These are phyloP conservation scores for Dorcus parallelipipedus DNA, from an alignment of 2,888 invertebrate genomes.

Conservation along the genomic window DNA sequence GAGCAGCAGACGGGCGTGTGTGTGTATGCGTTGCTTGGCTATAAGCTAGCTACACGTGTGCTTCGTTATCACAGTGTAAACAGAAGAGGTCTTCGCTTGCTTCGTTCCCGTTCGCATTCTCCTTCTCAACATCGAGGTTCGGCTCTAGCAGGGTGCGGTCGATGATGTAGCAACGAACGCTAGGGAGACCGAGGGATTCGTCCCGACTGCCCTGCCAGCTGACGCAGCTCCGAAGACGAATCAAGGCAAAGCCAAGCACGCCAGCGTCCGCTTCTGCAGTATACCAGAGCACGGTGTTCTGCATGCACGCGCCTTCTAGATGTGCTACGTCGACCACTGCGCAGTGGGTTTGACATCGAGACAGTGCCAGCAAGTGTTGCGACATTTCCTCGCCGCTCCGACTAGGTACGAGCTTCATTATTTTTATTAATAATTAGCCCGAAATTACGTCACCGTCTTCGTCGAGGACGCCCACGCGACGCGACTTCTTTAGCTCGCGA, in stretches of 20 bases:
- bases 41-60: too few relatives aligned
- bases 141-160: constrained; percentile 24
- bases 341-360: neutral
- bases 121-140: neutral
- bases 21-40: too few relatives aligned
- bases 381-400: neutral
- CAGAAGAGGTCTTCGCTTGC: too few relatives aligned
- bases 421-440: neutral
- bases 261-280: constrained; percentile 25
- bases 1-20: too few relatives aligned
- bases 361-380: neutral
- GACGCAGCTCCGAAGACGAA: constrained; percentile 28
- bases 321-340: constrained; percentile 2
- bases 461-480: too few relatives aligned
- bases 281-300: constrained; percentile 15
- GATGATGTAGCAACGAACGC: constrained; percentile 18
- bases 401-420: neutral
- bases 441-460: neutral
- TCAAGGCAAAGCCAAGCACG: constrained; percentile 17
- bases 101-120: too few relatives aligned
- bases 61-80: too few relatives aligned
- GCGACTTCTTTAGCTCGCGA: too few relatives aligned
- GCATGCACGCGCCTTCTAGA: constrained; percentile 20
- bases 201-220: constrained; percentile 27
- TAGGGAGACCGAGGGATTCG: constrained; percentile 21